These are phyloP conservation scores for Cacajao melanocephalus DNA, from an alignment of 2,797 vertebrate genomes.

Conservation along the genomic window DNA sequence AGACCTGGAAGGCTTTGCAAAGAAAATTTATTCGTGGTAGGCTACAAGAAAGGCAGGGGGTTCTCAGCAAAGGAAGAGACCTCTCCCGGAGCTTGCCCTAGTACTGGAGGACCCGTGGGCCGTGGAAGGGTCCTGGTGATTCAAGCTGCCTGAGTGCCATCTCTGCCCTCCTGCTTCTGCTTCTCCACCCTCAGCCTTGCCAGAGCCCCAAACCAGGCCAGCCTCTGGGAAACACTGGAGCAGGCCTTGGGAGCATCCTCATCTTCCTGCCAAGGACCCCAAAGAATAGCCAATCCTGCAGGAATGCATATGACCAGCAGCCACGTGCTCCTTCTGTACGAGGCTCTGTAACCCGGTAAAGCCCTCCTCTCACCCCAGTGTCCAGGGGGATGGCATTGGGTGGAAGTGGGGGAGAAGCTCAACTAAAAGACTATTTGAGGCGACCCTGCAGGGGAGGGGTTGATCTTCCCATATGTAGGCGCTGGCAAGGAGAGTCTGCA, in stretches of 20 bases:
- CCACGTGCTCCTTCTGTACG: neutral
- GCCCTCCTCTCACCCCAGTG: too few species aligned
- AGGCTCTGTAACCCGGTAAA: neutral
- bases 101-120: neutral
- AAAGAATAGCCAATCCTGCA: neutral
- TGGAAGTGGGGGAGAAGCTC: neutral
- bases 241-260: neutral
- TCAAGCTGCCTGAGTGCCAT: neutral
- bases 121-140: neutral
- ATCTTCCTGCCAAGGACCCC: neutral
- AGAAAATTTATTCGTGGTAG: conserved; percentile 29
- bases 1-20: neutral
- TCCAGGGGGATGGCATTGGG: neutral
- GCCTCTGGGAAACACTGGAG: neutral
- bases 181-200: neutral
- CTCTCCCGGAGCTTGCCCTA: neutral
- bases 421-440: neutral
- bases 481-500: neutral
- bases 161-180: neutral
- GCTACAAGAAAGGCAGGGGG: neutral
- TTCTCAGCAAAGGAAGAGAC: neutral
- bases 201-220: neutral
- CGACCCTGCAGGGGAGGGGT: neutral
- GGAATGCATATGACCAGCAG: neutral
- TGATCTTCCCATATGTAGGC: neutral